Evolutionary conservation across 2,113 vertebrate species (phyloP).

Genomic region (Oreochromis spilurus): DNA sequence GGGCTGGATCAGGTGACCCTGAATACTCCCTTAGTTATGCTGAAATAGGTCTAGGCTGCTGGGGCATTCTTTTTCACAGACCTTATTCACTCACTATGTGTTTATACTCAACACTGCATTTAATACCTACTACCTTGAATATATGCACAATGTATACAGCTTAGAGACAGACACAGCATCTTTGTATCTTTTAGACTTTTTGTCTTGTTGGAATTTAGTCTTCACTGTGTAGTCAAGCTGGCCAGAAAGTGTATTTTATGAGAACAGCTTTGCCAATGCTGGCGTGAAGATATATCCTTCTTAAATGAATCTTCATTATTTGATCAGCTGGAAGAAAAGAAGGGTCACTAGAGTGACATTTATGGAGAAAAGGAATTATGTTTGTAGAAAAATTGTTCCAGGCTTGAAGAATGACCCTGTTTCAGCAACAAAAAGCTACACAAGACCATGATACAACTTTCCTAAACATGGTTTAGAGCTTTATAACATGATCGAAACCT

Average conservation of each 20-base stretch:
- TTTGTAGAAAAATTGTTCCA: background rate
- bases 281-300: background rate
- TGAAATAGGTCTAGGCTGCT: background rate
- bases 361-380: background rate
- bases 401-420: background rate
- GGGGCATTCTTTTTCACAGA: background rate
- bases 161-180: background rate
- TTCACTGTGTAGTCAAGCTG: background rate
- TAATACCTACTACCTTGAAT: background rate
- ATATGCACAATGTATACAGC: background rate
- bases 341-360: background rate
- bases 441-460: constrained; percentile 3
- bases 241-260: background rate
- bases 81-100: background rate
- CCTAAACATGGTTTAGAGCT: constrained; percentile 46
- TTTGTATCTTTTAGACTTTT: background rate
- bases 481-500: constrained; percentile 1
- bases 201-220: background rate
- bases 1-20: background rate
- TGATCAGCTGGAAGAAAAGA: background rate
- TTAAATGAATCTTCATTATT: background rate
- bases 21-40: background rate
- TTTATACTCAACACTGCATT: background rate
- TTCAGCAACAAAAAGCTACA: constrained; percentile 11
- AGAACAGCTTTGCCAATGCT: background rate